These are phyloP conservation scores for Drosophila nigrodunni DNA, from an alignment of 1,140 invertebrate species.

Conservation along the genomic window DNA sequence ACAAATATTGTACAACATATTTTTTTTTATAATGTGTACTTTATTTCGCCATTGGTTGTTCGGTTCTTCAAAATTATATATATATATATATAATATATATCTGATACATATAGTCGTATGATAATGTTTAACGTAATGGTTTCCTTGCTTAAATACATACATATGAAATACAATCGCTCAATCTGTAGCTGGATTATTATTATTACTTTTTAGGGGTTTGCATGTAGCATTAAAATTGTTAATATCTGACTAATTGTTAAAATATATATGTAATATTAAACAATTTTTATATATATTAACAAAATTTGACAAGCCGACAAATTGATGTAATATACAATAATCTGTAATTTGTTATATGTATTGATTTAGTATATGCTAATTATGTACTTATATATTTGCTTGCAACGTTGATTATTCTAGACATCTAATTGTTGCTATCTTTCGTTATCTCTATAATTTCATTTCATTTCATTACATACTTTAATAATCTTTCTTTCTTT, in stretches of 20 bases:
- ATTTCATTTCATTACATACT: slow-evolving; percentile 28
- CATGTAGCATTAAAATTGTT: slow-evolving; percentile 65
- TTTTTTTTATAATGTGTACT: slow-evolving; percentile 36
- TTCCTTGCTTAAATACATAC: slow-evolving; percentile 59
- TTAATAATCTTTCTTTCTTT: background rate
- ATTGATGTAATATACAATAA: slow-evolving; percentile 75
- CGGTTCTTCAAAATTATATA: slow-evolving; percentile 64
- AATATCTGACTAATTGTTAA: slow-evolving; percentile 66
- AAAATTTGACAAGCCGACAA: slow-evolving; percentile 77
- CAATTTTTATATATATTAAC: slow-evolving; percentile 72
- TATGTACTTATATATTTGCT: slow-evolving; percentile 53
- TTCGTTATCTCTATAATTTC: slow-evolving; percentile 65
- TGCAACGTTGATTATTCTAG: slow-evolving; percentile 71
- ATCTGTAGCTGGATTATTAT: slow-evolving; percentile 55
- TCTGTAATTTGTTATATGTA: slow-evolving; percentile 25
- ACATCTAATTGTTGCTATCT: slow-evolving; percentile 69
- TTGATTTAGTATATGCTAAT: slow-evolving; percentile 54
- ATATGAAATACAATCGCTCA: slow-evolving; percentile 55
- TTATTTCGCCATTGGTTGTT: slow-evolving; percentile 59
- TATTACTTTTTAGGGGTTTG: slow-evolving; percentile 32
- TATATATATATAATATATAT: slow-evolving; percentile 52
- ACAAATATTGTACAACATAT: background rate
- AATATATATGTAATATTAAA: slow-evolving; percentile 66
- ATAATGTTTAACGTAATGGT: slow-evolving; percentile 66
- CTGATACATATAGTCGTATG: slow-evolving; percentile 55